Evolutionary conservation across 2,888 invertebrate genomes (phyloP), one percentile per base, ranked within the genome.

Genomic region (Idaea dimidiata): DNA sequence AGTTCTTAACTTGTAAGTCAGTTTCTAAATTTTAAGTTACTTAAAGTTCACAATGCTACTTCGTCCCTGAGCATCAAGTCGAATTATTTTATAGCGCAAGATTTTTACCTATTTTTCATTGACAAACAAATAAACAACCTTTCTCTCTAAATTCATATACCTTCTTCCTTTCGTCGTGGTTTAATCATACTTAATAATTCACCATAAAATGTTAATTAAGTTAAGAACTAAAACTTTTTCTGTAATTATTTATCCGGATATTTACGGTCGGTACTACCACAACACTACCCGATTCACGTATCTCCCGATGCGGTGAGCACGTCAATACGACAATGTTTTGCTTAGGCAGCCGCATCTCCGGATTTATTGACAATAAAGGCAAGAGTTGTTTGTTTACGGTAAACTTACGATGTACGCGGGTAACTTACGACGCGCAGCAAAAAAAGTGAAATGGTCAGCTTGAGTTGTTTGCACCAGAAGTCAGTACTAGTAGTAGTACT

Each of bases 291-390:
- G 16, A 56, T 56, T 14, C 61, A 62, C 60, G 66, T 55, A 57
- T 54, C 60, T 63, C 63, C 64, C 64, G 62, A 62, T 65, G 67
- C 66, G 65, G 68, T 66, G 66, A 64, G 57, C 66, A 62, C 65
- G 58, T 64, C 65, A 60, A 62, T 2, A 5, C 66, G 60, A 65
- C 65, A 68, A 66, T 68, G 70, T 71, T 71, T 71, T 71, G 69
- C 69, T 63, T 57, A 58, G 59, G 53, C 54, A 63, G 57, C 62
- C 60, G 61, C 65, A 64, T 62, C 64, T 63, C 55, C 61, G 66
- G 65, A 66, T 71, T 68, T 70, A 71, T 68, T 62, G 70, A 58
- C 71, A 63, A 68, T 69, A 70, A 71, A 66, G 60, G 64, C 68
- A 66, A 68, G 61, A 69, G 70, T 59, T 59, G 61, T 58, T 61